Evolutionary conservation across 2,888 invertebrate species (phyloP).

Genomic region (Acanthoscelides obtectus): DNA sequence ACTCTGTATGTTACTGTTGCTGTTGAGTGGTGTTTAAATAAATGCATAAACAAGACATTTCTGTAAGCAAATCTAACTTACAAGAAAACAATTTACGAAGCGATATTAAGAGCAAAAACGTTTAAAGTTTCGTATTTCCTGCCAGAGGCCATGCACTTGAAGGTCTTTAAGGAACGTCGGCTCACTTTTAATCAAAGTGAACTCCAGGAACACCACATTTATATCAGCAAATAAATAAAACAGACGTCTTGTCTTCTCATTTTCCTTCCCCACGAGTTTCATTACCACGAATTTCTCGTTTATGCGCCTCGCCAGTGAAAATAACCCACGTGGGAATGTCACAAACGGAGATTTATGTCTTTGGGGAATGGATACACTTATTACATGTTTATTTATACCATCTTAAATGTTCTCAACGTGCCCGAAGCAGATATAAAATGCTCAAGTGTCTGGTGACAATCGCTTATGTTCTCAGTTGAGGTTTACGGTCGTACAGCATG

Average conservation of each 20-base stretch:
- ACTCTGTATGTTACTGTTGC: too few species aligned
- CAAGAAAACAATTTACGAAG: too few species aligned
- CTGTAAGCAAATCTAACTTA: too few species aligned
- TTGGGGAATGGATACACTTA: not conserved
- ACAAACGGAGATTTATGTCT: not conserved
- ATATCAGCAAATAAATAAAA: not conserved
- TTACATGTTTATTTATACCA: not conserved
- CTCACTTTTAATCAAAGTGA: too few species aligned
- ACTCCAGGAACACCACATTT: too few species aligned
- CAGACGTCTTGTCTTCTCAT: not conserved
- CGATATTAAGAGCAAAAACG: too few species aligned
- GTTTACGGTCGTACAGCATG: too few species aligned
- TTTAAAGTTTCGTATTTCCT: too few species aligned
- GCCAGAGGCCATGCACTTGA: too few species aligned
- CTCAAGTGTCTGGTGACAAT: not conserved
- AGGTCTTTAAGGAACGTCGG: too few species aligned
- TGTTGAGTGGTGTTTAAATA: too few species aligned
- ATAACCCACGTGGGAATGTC: not conserved
- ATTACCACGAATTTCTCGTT: not conserved
- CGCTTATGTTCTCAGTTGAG: not conserved
- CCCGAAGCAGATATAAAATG: not conserved
- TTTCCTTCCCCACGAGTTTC: not conserved
- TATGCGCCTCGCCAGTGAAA: not conserved
- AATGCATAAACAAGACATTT: too few species aligned
- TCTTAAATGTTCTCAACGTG: not conserved